Evolutionary conservation across 2,888 invertebrate species (phyloP), one percentile per base, ranked within the genome.

Genomic region (Himalopsyche anomala): DNA sequence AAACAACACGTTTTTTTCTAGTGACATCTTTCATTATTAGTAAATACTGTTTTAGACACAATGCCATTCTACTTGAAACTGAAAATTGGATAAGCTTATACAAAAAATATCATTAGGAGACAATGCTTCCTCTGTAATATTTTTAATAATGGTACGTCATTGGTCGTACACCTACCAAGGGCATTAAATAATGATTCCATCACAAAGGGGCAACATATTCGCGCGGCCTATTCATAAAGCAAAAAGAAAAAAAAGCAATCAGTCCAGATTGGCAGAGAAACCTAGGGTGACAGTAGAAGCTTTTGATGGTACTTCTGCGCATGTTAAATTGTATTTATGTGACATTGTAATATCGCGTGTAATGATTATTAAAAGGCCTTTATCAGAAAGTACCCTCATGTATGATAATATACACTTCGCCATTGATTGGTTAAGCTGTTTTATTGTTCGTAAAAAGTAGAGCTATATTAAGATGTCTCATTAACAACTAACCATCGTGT

Each of bases 181-280:
- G 85, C 85, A 85, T 85, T 85, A 85, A 85, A 85, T 85, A 85
- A 85, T 85, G 82, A 85, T 85, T 82, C 40, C 85, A 80, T 42
- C 85, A 85, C 85, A 85, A 85, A 85, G 85, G 85, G 82, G 82
- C 85, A 82, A 85, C 85, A 85, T 85, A 85, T 85, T 85, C 82
- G 85, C 74, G 82, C 54, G 82, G 82, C 85, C 82, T 82, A 82
- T 85, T 85, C 85, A 85, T 85, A 62, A 62, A 62, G 62, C 62
- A 62, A 62, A 62, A 62, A 62, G 62, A 62, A 62, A 62, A 62
- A 62, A 62, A 62, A 62, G 62, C 62, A 62, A 62, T 62, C 62
- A 62, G 62, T 19, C 62, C 62, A 62, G 62, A 62, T 62, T 62
- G 62, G 62, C 62, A 62, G 62, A 62, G 62, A 62, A 62, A 62